Conservation (phyloP, 2,113 vertebrate genomes). For the Cranoglanis bouderius region DNA sequence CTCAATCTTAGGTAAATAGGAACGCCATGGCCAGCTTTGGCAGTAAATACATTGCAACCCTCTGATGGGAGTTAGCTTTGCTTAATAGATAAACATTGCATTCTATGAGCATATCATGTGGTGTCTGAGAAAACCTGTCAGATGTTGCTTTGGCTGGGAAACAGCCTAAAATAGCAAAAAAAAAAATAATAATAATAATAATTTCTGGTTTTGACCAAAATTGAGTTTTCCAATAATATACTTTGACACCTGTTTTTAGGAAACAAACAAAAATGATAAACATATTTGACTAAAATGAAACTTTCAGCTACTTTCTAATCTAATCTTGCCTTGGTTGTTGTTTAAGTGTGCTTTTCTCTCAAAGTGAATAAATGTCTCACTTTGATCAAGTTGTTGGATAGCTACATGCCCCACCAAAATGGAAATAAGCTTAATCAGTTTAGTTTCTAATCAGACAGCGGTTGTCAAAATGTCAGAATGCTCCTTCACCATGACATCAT, state of each 20-base stretch:
- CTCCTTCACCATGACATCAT: too few species aligned
- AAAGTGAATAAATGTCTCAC: not conserved
- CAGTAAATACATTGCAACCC: constrained; percentile 6
- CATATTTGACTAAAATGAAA: not conserved
- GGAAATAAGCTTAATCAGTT: too few species aligned
- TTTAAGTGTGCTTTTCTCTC: not conserved
- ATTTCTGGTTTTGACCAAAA: not conserved
- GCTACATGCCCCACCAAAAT: not conserved
- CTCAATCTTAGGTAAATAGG: constrained; percentile 30
- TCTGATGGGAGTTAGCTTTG: not conserved
- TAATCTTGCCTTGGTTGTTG: not conserved
- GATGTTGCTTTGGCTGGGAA: not conserved
- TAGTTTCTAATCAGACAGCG: too few species aligned
- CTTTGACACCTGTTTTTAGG: not conserved
- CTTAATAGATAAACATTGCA: not conserved
- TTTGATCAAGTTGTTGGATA: not conserved
- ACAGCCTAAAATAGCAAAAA: not conserved
- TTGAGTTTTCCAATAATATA: not conserved
- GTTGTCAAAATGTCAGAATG: too few species aligned
- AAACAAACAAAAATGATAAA: not conserved
- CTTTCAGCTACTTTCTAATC: too few species aligned
- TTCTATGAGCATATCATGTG: not conserved
- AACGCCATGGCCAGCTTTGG: constrained; percentile 15
- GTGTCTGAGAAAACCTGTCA: not conserved
- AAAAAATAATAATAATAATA: too few species aligned